Conservation (phyloP, 2,797 vertebrate genomes). For the Pampus argenteus region DNA sequence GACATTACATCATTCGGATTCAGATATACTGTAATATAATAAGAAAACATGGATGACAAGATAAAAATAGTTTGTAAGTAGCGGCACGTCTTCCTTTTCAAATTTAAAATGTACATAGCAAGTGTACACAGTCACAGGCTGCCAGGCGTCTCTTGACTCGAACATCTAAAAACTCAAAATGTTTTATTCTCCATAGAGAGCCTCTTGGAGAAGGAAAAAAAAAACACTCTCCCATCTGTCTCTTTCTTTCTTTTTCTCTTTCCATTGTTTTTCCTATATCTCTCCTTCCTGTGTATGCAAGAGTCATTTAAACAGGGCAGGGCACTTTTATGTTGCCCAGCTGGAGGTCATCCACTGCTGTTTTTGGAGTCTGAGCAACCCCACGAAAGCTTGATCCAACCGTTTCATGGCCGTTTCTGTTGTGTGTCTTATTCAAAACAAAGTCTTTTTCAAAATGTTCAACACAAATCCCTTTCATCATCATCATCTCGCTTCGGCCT, state of each 20-base stretch:
- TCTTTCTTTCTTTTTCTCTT: constrained; percentile 16
- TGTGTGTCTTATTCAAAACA: constrained; percentile 79
- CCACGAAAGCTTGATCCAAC: constrained; percentile 47
- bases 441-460: constrained; percentile 73
- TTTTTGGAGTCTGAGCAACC: constrained; percentile 44
- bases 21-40: constrained; percentile 89
- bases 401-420: constrained; percentile 50
- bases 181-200: constrained; percentile 52
- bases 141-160: constrained; percentile 36
- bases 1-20: constrained; percentile 87
- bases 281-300: constrained; percentile 44
- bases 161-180: constrained; percentile 52
- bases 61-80: constrained; percentile 84
- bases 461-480: constrained; percentile 82
- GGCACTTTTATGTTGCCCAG: constrained; percentile 47
- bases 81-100: constrained; percentile 67
- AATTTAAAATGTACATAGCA: constrained; percentile 71
- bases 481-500: constrained; percentile 86
- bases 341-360: constrained; percentile 49
- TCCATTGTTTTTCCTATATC: constrained; percentile 38
- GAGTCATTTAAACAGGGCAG: constrained; percentile 58
- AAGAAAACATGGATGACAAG: constrained; percentile 74
- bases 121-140: constrained; percentile 54
- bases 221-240: constrained; percentile 37
- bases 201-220: constrained; percentile 44